Base-by-base conservation (phyloP, 2,888 invertebrate genomes). In the Volucella inflata region DNA sequence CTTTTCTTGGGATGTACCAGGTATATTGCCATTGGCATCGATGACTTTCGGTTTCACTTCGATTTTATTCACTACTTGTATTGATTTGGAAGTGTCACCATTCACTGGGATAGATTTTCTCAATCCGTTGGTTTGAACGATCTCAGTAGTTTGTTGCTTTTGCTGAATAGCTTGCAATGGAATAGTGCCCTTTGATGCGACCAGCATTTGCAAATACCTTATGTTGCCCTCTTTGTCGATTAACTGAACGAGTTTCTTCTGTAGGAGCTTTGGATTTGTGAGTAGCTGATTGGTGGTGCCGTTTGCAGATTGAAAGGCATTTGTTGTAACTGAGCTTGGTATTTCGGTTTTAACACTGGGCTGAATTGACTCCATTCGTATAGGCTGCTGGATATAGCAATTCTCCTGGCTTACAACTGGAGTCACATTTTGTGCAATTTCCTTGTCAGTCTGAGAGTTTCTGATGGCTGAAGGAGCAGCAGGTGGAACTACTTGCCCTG, bases 201-300 rank as follows among this genome's bases (percentile, higher is more conserved):
- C 87, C 0, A 89, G 70, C 89, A 90, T 89, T 88, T 89, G 89
- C 55, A 90, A 72, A 60, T 87, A 88, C 80, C 89, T 90, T 2
- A 89, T 83, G 80, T 89, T 90, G 0, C 89, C 89, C 57, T 88
- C 81, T 36, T 89, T 88, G 74, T 89, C 89, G 16, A 90, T 87
- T 42, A 89, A 88, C 57, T 90, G 89, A 0, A 90, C 88, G 8
- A 89, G 68, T 85, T 90, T 89, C 74, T 89, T 89, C 68, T 89
- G 88, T 8, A 89, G 87, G 17, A 89, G 75, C 81, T 88, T 87
- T 6, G 70, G 50, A 55, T 80, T 84, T 42, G 38, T 36, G 6
- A 42, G 11, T 0, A 21, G 12, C 10, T 17, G 21, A 42, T 59
- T 75, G n/a, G 21, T 62, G 8, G 1, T 65, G 57, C 70, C 83